Evolutionary conservation across 2,888 invertebrate genomes (phyloP), one percentile per base, ranked within the genome.

Genomic region (Bombyx huttoni): DNA sequence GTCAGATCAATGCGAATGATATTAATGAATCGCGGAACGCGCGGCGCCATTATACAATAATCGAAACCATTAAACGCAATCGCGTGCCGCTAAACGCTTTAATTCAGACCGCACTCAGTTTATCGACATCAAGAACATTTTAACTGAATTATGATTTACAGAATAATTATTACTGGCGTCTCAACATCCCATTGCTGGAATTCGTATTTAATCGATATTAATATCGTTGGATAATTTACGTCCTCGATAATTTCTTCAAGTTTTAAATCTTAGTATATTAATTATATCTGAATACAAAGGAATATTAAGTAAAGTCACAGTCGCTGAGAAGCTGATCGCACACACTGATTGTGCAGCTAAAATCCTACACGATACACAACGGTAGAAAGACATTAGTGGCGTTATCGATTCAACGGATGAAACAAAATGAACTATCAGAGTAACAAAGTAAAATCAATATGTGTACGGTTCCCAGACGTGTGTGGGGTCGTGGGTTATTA

Each of bases 401-500:
- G 3, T 3, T 24, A 24, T 24, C 24, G 24, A 24, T 24, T 24
- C 24, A 24, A 24, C 12, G 10, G 7, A 9, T 12, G n/a, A 46
- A 13, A 46, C n/a, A n/a, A 46, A n/a, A 46, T 46, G 13, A 46
- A 13, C 6, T n/a, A 46, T 13, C 7, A 46, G 46, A 13, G 13
- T 34, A 51, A 24, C 24, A 24, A 24, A 24, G 24, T 24, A 24
- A 24, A 24, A 24, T 24, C 24, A 24, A 64, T 64, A 48, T 52
- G 48, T 56, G 69, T 24, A 24, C 24, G 74, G 75, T 81, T 83
- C 82, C 82, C 83, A 82, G 81, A 80, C 59, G 71, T 65, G 74
- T 67, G 67, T 66, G 60, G 59, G 64, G 58, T 75, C 78, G 78
- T 75, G 78, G 65, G 65, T 70, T 65, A 78, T 81, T 81, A 79